These are phyloP conservation scores for Hycleus phaleratus DNA, from an alignment of 1,140 invertebrate species.

Conservation along the genomic window DNA sequence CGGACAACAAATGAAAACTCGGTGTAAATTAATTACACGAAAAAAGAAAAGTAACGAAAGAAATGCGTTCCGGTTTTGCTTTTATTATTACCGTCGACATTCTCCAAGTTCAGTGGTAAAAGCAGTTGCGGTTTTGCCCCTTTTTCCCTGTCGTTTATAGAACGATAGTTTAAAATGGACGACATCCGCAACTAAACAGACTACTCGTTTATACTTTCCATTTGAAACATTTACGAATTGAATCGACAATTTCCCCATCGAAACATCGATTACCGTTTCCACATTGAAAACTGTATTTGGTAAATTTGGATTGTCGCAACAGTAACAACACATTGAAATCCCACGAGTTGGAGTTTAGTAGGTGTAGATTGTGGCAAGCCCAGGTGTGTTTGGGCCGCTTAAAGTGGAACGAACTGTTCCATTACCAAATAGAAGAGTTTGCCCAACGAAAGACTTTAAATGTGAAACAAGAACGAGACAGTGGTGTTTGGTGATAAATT, in stretches of 20 bases:
- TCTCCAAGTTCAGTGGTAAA: too few species aligned
- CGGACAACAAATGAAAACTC: not conserved
- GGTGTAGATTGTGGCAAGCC: conserved; percentile 17
- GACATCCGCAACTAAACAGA: conserved; percentile 23
- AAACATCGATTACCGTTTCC: conserved; percentile 6
- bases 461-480: not conserved
- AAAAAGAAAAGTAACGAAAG: not conserved
- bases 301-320: too few species aligned
- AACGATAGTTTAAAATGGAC: conserved; percentile 14
- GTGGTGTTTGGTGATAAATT: conserved; percentile 23
- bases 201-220: conserved; percentile 20
- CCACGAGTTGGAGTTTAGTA: conserved; percentile 12
- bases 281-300: conserved; percentile 1
- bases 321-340: conserved; percentile 3
- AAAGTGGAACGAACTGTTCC: conserved; percentile 25
- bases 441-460: too few species aligned
- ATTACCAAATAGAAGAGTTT: conserved; percentile 9
- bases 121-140: too few species aligned
- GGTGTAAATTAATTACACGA: conserved; percentile 6
- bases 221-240: conserved; percentile 22
- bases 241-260: conserved; percentile 15
- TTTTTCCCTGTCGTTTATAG: not conserved
- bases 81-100: not conserved
- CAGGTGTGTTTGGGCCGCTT: conserved; percentile 21
- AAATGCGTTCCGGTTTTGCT: conserved; percentile 5